Base-by-base conservation (phyloP, 2,113 vertebrate genomes). In the Haemorhous mexicanus region DNA sequence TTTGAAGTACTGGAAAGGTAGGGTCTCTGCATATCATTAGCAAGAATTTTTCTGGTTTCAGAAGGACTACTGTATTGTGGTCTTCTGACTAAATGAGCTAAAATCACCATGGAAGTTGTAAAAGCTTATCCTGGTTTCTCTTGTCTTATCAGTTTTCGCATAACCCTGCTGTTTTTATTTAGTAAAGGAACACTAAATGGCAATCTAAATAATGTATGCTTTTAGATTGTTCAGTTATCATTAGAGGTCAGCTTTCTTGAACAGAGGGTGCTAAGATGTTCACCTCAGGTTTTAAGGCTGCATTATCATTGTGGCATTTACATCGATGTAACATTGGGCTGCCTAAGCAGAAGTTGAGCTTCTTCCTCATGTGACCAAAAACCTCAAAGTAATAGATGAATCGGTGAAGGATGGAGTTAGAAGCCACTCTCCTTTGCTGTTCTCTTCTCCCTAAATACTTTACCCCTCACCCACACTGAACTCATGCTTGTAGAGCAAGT, bases 181-280 rank as follows among this genome's bases (percentile, higher is more conserved):
- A 53, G 13, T 67, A 37, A 87, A 69, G 47, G 52, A 90, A 44
- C 58, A 55, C 41, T 74, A 23, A 35, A 11, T 52, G 24, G 17
- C 47, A 52, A 2, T 62, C 28, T 76, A 32, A 92, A 80, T 62
- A 35, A 39, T 27, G 24, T 41, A 3, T 82, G 16, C 32, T 77
- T 83, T 91, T 19, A 53, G 32, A 24, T 75, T 47, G 14, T 21
- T 83, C 10, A 19, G 4, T 55, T 80, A 9, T 43, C 53, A 8
- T 30, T 53, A 46, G 28, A 72, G 61, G 41, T 83, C 30, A 76
- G 2, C 37, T 70, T 63, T 67, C 44, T 50, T 41, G 21, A 72
- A 16, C 14, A 37, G 9, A 13, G 6, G 41, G 3, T 82, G 46
- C 35, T 55, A 0, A 0, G 30, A 4, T 27, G 11, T 82, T 92